Conservation (phyloP, 2,888 invertebrate species). For the Polymixis flavicincta region DNA sequence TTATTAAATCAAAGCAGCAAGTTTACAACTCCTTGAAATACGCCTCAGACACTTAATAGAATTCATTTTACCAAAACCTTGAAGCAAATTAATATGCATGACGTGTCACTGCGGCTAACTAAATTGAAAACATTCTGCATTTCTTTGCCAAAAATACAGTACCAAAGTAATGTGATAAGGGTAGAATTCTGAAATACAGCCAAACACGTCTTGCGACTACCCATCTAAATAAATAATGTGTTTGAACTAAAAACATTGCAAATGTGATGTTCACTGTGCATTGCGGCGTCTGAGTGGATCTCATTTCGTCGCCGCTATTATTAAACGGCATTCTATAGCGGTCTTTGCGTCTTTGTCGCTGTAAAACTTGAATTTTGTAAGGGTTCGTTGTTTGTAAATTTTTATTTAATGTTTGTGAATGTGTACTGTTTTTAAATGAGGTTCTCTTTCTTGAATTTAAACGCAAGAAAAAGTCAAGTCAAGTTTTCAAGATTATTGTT, state of each 20-base stretch:
- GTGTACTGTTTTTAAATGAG: conserved; percentile 31
- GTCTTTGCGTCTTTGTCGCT: conserved; percentile 14
- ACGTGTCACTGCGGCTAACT: background rate
- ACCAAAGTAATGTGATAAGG: conserved; percentile 35
- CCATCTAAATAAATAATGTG: conserved; percentile 55
- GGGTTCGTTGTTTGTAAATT: conserved; percentile 42
- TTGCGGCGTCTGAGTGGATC: conserved; percentile 43
- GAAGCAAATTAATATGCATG: conserved; percentile 27
- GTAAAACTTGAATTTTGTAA: conserved; percentile 32
- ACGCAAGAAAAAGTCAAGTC: background rate
- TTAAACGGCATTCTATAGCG: conserved; percentile 42
- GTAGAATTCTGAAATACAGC: conserved; percentile 33
- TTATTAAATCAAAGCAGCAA: conserved; percentile 1
- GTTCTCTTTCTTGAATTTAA: conserved; percentile 22
- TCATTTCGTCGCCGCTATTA: conserved; percentile 45
- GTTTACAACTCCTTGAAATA: background rate
- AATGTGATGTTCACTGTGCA: conserved; percentile 42
- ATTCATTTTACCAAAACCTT: conserved; percentile 3
- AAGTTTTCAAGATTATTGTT: conserved; percentile 6
- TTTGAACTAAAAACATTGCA: conserved; percentile 38
- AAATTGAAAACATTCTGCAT: conserved; percentile 38
- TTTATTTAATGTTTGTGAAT: conserved; percentile 55
- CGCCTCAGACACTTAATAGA: background rate
- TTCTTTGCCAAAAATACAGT: conserved; percentile 28
- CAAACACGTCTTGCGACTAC: conserved; percentile 35